Conservation (phyloP, 92 coral and sea anemone genomes). For the Heliopora coerulea region DNA sequence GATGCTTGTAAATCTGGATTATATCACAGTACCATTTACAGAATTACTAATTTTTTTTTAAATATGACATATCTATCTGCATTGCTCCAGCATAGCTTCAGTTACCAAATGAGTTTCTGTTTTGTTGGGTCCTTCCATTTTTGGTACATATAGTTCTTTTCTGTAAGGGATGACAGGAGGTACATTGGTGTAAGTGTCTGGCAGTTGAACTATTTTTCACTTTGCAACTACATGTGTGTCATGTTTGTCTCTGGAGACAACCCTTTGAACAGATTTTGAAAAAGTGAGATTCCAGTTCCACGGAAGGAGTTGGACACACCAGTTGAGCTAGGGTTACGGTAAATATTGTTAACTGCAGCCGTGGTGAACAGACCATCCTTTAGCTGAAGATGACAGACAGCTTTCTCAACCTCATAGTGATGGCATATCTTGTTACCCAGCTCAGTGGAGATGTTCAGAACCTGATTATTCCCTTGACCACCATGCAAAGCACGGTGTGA, state of each 20-base stretch:
- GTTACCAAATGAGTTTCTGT: constrained; percentile 28
- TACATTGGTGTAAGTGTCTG: no score
- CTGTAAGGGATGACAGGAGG: constrained; percentile 39
- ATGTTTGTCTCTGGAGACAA: neutral
- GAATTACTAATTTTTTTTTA: neutral
- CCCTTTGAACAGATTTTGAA: constrained; percentile 20
- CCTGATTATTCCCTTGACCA: no score
- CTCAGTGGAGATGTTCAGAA: constrained; percentile 56
- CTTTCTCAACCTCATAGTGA: no score
- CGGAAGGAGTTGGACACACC: constrained; percentile 48
- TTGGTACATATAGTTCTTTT: constrained; percentile 24
- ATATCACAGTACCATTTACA: no score
- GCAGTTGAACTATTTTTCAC: constrained; percentile 20
- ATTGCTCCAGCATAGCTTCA: constrained; percentile 33
- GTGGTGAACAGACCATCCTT: no score
- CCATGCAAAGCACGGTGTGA: no score
- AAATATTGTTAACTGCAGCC: no score
- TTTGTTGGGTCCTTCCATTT: constrained; percentile 34
- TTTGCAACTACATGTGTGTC: neutral
- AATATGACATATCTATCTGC: constrained; percentile 4
- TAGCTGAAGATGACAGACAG: no score
- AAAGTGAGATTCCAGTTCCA: no score
- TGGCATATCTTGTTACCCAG: constrained; percentile 48
- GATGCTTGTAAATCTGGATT: no score
- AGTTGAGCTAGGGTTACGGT: constrained; percentile 48